Percentiles rank a stretch among this genome's conserved stretches.
phyloP scores from a whole-genome alignment of 2,888 invertebrate species.

The Amiota minor region DNA sequence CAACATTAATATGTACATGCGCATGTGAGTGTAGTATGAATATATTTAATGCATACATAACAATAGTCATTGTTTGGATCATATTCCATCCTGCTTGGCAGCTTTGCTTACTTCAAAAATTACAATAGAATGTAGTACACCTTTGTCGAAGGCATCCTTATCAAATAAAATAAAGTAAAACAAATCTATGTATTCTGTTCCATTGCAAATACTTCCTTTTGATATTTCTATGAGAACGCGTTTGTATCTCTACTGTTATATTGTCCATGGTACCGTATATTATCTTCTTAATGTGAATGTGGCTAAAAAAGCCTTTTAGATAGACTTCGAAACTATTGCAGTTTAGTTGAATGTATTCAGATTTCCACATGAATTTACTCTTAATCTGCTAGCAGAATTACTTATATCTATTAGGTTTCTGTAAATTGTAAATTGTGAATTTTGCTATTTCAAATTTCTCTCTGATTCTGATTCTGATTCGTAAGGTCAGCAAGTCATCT shows the following conservation, averaged over 20 bases:
- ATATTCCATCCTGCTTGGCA: too few relatives aligned
- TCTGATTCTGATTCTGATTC: too few relatives aligned
- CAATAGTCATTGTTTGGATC: too few relatives aligned
- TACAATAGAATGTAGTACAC: too few relatives aligned
- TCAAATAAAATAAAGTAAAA: too few relatives aligned
- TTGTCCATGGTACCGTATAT: neutral
- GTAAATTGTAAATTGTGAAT: neutral
- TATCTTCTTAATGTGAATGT: neutral
- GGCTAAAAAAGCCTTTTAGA: neutral
- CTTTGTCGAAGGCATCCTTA: too few relatives aligned
- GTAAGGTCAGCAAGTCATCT: constrained; percentile 17
- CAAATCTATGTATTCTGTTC: too few relatives aligned
- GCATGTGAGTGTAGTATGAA: too few relatives aligned
- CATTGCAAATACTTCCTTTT: too few relatives aligned
- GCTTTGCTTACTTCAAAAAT: too few relatives aligned
- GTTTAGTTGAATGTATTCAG: neutral
- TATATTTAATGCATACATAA: too few relatives aligned
- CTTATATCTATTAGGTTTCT: neutral
- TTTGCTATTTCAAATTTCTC: neutral
- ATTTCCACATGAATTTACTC: neutral
- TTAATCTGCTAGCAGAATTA: neutral
- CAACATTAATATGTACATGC: too few relatives aligned
- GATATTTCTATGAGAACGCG: neutral
- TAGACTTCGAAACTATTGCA: neutral
- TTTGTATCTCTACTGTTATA: neutral